Base-by-base conservation (phyloP, 2,888 invertebrate species). In the Pristionchus entomophagus region DNA sequence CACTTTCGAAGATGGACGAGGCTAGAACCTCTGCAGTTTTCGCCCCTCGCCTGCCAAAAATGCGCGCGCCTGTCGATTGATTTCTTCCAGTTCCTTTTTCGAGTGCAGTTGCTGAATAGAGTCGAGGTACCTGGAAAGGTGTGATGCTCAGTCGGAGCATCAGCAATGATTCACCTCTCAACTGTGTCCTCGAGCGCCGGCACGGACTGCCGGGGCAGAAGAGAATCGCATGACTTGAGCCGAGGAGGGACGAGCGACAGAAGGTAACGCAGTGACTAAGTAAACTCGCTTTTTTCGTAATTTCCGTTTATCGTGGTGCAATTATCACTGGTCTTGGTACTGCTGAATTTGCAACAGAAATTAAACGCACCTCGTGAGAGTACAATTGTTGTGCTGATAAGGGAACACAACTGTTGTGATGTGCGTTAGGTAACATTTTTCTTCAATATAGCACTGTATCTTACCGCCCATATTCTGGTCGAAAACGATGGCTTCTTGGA, bases 401-500 rank as follows among this genome's bases (percentile, higher is more conserved):
- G 29, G 0, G 32, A 4, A 29, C 41, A 41, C 41, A 8, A 38
- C 45, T 41, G 2, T 2, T 2, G 14, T 41, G 22, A 0, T 77
- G 77, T 10, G 14, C 41, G 10, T 26, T 29, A 65, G n/a, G 65
- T 29, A 4, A 10, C 6, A 22, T 17, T 4, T 12, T 65, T 6
- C 32, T 19, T 19, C 10, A 35, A 65, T 77, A 19, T 45, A 5
- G 29, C 78, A 32, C 1, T 49, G 51, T 51, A 26, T 22, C 49
- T 91, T 84, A 91, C 90, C 12, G 87, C 91, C 92, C 92, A 92
- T 29, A 92, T 26, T 53, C 89, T 92, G 12, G 92, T 92, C 6
- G 69, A 59, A 17, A 89, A 17, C 0, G 91, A 92, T 14, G 90
- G 90, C 56, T 91, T 91, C 86, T 91, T 92, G 12, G 90, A 89